Conservation (phyloP, 2,888 invertebrate genomes). For the Nezara viridula region DNA sequence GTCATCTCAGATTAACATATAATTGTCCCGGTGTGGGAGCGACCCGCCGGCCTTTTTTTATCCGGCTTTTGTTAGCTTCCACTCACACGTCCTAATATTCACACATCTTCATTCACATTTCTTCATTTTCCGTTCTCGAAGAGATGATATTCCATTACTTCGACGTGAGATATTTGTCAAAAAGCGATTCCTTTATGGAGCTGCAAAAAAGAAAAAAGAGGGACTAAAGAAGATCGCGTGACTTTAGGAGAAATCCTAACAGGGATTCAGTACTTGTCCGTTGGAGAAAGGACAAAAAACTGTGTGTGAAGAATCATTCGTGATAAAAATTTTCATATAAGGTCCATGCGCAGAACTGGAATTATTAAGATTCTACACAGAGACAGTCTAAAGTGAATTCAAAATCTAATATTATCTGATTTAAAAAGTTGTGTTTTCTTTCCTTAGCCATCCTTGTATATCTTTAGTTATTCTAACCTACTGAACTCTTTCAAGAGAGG, state of each 20-base stretch:
- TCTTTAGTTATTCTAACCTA: too few relatives aligned
- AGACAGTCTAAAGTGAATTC: too few relatives aligned
- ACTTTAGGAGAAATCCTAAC: not conserved
- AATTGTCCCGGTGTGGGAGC: constrained; percentile 62
- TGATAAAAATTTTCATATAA: not conserved
- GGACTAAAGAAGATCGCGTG: not conserved
- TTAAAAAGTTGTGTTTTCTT: too few relatives aligned
- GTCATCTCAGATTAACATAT: constrained; percentile 64
- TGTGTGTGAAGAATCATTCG: not conserved
- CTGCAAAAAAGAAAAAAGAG: not conserved
- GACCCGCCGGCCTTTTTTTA: not conserved
- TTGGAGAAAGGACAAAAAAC: not conserved
- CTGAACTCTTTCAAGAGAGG: too few relatives aligned
- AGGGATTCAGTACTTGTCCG: not conserved
- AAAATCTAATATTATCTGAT: too few relatives aligned
- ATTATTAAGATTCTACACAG: too few relatives aligned
- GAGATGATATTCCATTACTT: constrained; percentile 32
- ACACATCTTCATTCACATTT: constrained; percentile 47
- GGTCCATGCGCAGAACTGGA: not conserved
- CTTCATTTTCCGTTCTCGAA: constrained; percentile 11
- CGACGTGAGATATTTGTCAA: constrained; percentile 36
- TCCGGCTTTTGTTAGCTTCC: not conserved
- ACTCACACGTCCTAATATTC: constrained; percentile 54
- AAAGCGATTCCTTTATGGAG: not conserved
- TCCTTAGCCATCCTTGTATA: too few relatives aligned